Evolutionary conservation across 2,888 invertebrate genomes (phyloP), one percentile per base, ranked within the genome.

Genomic region (Chloromyia formosa): DNA sequence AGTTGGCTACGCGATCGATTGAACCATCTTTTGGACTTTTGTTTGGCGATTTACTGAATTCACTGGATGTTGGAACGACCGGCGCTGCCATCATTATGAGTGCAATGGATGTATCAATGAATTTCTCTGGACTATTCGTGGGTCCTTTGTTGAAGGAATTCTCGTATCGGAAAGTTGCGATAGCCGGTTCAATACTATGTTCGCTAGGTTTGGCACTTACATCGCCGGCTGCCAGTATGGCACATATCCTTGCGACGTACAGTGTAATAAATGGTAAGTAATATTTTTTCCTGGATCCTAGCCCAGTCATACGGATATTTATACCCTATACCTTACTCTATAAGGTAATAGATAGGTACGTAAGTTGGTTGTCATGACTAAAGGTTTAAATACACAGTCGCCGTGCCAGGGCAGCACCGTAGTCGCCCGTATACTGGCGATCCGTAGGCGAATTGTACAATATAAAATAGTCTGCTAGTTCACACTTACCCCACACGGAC

Each of bases 1-100:
- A 93, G 93, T 88, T 94, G 82, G 92, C 93, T 77, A 92, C 93
- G 68, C 88, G 93, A 81, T 92, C 93, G 23, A 88, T 94, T 81
- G 94, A 94, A 83, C 93, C 93, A 73, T 93, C 93, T 1, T 93
- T 93, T 81, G 93, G 93, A 61, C 86, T 93, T 71, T 88, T 93
- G n/a, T 93, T 93, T 82, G 91, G 92, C 79, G 93, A 93, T 83
- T 86, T 92, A 49, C 84, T 93, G 73, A 87, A 87, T 74, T 90
- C 91, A 75, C 87, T 93, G 42, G 87, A 88, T n/a, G 91, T 93
- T 64, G 90, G 90, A 78, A 93, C 93, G 1, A 92, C 92, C 0
- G 92, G 92, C 58, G 91, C 92, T 0, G 90, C 93, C 3, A 85
- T 93, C 73, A 92, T 93, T 79, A 91, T 92, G 86, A 92, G 93